Evolutionary conservation across 1,140 invertebrate genomes (phyloP).

Genomic region (Lasaia peninsularis): DNA sequence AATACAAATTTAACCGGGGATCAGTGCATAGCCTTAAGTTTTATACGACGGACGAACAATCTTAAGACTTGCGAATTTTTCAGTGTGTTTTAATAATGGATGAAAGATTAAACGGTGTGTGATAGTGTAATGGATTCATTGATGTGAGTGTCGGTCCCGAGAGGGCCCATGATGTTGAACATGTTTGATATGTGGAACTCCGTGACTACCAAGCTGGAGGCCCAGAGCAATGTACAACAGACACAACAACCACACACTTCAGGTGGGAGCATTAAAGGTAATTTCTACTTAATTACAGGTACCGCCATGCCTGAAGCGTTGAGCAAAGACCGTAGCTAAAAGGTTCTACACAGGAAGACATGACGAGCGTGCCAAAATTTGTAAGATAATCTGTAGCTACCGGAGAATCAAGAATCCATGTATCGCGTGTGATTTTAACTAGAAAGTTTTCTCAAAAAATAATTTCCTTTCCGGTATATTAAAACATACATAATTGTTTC

Average conservation of each 20-base stretch:
- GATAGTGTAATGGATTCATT: conserved; percentile 44
- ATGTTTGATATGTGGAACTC: conserved; percentile 94
- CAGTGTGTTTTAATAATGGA: conserved; percentile 49
- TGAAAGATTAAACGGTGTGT: conserved; percentile 36
- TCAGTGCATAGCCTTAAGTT: conserved; percentile 68
- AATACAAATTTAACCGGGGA: conserved; percentile 64
- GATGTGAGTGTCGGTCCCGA: conserved; percentile 42
- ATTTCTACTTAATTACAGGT: conserved; percentile 57
- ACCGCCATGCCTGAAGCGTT: conserved; percentile 8
- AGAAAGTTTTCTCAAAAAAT: conserved; percentile 50
- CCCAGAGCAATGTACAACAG: conserved; percentile 81
- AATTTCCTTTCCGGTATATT: conserved; percentile 62
- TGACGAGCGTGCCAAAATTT: neutral
- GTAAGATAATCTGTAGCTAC: too few relatives aligned
- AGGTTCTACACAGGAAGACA: too few relatives aligned
- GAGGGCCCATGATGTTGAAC: conserved; percentile 74
- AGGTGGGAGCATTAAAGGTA: conserved; percentile 92
- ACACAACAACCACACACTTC: conserved; percentile 85
- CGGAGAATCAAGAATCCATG: conserved; percentile 3
- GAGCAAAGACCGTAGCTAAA: neutral
- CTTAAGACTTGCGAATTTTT: conserved; percentile 50
- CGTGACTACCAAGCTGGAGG: conserved; percentile 88
- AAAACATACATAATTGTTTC: conserved; percentile 71
- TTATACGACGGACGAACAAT: conserved; percentile 63
- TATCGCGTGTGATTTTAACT: conserved; percentile 24